Percentiles rank a stretch among this genome's conserved stretches.
Conservation (phyloP, 2,888 invertebrate genomes). For the Tetanocera ferruginea region DNA sequence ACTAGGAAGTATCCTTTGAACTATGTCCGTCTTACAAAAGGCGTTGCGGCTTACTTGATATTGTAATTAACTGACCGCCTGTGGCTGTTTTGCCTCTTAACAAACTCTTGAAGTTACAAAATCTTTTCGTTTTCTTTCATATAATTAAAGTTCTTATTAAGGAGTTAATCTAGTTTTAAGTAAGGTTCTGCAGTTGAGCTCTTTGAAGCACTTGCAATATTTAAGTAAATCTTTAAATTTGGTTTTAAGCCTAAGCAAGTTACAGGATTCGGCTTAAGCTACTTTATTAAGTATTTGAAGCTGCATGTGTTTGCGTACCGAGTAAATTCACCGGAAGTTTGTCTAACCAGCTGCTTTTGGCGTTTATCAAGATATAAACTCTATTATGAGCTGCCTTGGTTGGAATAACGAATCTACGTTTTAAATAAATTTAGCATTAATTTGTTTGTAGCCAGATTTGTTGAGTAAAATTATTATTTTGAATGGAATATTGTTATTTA, state of each 20-base stretch:
- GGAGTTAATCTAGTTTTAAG: conserved; percentile 18
- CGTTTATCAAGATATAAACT: neutral
- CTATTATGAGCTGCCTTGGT: too few species aligned
- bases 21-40: neutral
- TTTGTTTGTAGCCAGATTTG: neutral
- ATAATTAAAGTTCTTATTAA: conserved; percentile 2
- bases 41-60: conserved; percentile 26
- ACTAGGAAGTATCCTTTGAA: conserved; percentile 7
- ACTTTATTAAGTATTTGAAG: conserved; percentile 11
- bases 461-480: too few species aligned
- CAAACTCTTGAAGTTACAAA: neutral
- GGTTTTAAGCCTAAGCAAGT: neutral
- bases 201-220: neutral
- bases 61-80: conserved; percentile 32
- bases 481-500: too few species aligned
- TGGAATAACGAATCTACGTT: too few species aligned
- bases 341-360: neutral
- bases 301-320: neutral
- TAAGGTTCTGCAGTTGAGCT: neutral
- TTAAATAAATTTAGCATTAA: neutral
- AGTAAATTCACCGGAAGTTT: neutral
- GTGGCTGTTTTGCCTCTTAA: conserved; percentile 1
- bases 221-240: conserved; percentile 8
- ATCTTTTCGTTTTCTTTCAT: neutral
- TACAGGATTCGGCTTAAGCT: neutral